Conservation (phyloP, 2,113 vertebrate genomes). For the Rhabdomys dilectus region DNA sequence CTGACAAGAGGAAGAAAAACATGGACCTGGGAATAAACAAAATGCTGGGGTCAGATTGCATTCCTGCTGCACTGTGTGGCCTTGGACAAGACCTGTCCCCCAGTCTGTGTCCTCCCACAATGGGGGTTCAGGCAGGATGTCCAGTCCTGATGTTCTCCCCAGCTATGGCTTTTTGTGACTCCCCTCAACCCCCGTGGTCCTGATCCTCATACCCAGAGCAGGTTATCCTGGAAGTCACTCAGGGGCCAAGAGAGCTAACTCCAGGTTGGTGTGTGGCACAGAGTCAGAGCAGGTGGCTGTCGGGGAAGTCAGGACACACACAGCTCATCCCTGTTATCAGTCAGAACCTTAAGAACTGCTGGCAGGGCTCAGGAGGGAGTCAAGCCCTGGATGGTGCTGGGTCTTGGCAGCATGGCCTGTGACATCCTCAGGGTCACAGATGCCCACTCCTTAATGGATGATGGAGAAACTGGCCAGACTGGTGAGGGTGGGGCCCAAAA, state of each 20-base stretch:
- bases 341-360: constrained; percentile 31
- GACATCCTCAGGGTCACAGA: background rate
- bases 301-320: background rate
- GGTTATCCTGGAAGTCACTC: background rate
- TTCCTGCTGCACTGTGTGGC: background rate
- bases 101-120: background rate
- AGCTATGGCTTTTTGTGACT: background rate
- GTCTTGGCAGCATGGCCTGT: constrained; percentile 39
- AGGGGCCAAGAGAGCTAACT: background rate
- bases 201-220: background rate
- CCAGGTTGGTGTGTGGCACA: background rate
- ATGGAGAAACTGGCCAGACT: constrained; percentile 55
- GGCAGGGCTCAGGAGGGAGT: constrained; percentile 1
- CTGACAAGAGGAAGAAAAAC: background rate
- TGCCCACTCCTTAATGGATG: background rate
- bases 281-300: background rate
- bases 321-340: background rate
- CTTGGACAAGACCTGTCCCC: background rate
- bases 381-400: background rate
- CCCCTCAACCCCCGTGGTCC: background rate
- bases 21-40: background rate
- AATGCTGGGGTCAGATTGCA: background rate
- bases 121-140: background rate
- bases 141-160: background rate
- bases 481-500: background rate